Conservation (phyloP, 2,113 vertebrate species). For the Prolemur simus region DNA sequence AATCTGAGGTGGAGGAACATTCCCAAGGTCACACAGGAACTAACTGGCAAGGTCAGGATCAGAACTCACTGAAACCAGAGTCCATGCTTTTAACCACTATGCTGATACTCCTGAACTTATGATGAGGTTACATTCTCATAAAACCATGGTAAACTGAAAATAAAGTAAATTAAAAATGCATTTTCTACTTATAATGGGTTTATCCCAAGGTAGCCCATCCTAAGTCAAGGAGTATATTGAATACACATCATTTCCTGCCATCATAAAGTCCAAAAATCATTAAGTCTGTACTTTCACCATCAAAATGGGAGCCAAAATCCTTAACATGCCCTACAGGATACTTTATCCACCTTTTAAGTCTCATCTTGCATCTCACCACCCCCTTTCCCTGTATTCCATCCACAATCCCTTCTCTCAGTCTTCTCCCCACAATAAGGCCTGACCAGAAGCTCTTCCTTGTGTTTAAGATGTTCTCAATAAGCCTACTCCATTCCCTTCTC, state of each 20-base stretch:
- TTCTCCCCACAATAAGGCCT: neutral
- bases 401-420: neutral
- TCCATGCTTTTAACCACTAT: neutral
- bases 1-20: neutral
- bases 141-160: neutral
- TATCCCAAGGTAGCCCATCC: neutral
- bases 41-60: neutral
- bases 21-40: neutral
- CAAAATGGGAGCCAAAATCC: neutral
- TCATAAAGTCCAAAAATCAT: neutral
- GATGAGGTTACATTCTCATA: neutral
- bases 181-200: neutral
- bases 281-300: neutral
- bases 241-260: neutral
- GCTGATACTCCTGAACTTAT: neutral
- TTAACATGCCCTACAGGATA: neutral
- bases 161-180: neutral
- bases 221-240: neutral
- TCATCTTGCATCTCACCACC: neutral
- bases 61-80: neutral
- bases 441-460: neutral
- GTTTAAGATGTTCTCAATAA: constrained; percentile 4
- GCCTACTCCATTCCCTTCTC: neutral
- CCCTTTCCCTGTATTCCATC: neutral
- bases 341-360: neutral